These are phyloP conservation scores for Calameuta idolon DNA, from an alignment of 2,888 invertebrate genomes.

Conservation along the genomic window DNA sequence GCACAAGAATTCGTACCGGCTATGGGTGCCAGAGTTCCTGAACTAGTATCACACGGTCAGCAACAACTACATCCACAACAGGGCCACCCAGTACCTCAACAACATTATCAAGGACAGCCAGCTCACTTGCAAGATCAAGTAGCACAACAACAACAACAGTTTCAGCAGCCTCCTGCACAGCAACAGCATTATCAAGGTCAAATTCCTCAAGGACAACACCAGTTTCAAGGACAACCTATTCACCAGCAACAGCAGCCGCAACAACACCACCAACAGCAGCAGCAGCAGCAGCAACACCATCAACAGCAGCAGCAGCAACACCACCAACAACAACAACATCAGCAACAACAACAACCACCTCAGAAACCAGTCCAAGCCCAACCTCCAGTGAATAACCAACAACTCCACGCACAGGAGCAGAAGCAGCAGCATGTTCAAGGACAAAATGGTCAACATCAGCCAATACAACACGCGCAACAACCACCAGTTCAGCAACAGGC, in stretches of 20 bases:
- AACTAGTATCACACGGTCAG: conserved; percentile 26
- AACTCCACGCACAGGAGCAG: conserved; percentile 11
- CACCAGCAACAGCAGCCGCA: conserved; percentile 45
- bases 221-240: conserved; percentile 30
- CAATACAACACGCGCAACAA: conserved; percentile 33
- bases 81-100: conserved; percentile 28
- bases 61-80: conserved; percentile 41
- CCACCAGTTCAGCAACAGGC: conserved; percentile 4
- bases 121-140: conserved; percentile 38
- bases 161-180: conserved; percentile 33
- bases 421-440: conserved; percentile 23
- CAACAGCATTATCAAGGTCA: conserved; percentile 29
- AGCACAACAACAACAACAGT: conserved; percentile 41
- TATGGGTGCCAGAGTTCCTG: conserved; percentile 10
- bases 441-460: conserved; percentile 22
- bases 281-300: conserved; percentile 40
- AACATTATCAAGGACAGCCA: conserved; percentile 41
- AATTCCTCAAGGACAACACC: conserved; percentile 28
- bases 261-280: conserved; percentile 45
- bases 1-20: conserved; percentile 11
- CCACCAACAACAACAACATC: conserved; percentile 32
- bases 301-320: conserved; percentile 45
- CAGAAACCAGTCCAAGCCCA: conserved; percentile 16
- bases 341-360: conserved; percentile 21
- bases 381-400: conserved; percentile 13